phyloP scores from a whole-genome alignment of 2,888 invertebrate genomes.

The Ametastegia equiseti region DNA sequence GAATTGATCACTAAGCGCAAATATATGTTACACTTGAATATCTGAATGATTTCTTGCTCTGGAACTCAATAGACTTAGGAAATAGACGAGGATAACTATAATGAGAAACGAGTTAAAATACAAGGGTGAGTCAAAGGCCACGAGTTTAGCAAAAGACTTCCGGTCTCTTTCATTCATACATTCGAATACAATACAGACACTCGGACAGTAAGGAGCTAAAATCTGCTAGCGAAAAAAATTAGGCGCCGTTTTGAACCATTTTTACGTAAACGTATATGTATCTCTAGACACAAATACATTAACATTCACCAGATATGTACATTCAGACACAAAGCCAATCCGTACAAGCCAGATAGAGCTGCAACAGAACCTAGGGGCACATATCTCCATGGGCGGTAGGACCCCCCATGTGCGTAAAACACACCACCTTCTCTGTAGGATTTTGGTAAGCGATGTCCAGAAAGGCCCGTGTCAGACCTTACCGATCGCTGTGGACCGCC shows the following conservation, averaged over 20 bases:
- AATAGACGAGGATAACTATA: not conserved
- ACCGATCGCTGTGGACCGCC: slow-evolving; percentile 67
- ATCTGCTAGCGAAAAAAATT: not conserved
- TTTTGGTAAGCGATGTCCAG: slow-evolving; percentile 45
- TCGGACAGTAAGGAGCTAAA: not conserved
- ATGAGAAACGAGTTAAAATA: not conserved
- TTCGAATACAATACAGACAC: not conserved
- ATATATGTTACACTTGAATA: not conserved
- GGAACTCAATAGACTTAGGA: not conserved
- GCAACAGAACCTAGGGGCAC: slow-evolving; percentile 52
- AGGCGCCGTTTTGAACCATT: slow-evolving; percentile 10
- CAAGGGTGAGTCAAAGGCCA: not conserved
- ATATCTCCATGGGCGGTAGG: slow-evolving; percentile 66
- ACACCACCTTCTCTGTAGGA: slow-evolving; percentile 47
- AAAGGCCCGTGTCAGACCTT: slow-evolving; percentile 47
- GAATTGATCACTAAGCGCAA: not conserved
- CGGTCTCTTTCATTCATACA: not conserved
- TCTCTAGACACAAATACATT: not conserved
- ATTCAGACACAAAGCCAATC: slow-evolving; percentile 41
- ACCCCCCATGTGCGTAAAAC: slow-evolving; percentile 66
- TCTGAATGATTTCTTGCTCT: not conserved
- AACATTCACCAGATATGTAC: not conserved
- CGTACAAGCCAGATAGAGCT: slow-evolving; percentile 48
- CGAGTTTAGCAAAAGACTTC: not conserved
- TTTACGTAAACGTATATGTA: not conserved